These are phyloP conservation scores for Caenorhabditis auriculariae DNA, from an alignment of 2,888 invertebrate species.

Conservation along the genomic window DNA sequence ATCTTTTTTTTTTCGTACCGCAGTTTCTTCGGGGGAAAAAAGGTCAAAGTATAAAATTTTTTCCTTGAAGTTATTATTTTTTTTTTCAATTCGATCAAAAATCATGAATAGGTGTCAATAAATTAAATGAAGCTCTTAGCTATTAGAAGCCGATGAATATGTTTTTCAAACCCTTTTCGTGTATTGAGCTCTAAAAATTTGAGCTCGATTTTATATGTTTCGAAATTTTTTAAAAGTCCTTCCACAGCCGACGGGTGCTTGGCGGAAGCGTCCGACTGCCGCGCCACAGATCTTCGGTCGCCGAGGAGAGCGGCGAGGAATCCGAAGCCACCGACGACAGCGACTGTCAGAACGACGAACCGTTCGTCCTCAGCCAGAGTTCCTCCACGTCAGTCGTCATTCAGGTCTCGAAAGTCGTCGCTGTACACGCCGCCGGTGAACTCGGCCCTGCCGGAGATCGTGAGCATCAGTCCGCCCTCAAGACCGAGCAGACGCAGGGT, in stretches of 20 bases:
- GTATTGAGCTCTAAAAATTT: too few species aligned
- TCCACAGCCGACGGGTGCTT: constrained; percentile 10
- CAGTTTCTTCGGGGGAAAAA: not conserved
- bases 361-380: not conserved
- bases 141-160: too few species aligned
- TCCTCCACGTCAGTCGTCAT: not conserved
- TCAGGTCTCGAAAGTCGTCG: constrained; percentile 26
- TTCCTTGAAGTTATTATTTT: too few species aligned
- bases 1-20: not conserved
- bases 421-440: constrained; percentile 26
- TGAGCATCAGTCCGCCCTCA: too few species aligned
- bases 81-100: too few species aligned
- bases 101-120: too few species aligned
- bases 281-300: constrained; percentile 36
- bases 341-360: too few species aligned
- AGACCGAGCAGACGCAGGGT: constrained; percentile 1
- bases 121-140: too few species aligned
- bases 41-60: not conserved
- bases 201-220: too few species aligned
- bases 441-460: constrained; percentile 27
- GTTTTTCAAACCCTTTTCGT: too few species aligned
- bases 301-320: constrained; percentile 31
- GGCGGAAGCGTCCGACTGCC: constrained; percentile 25
- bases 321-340: constrained; percentile 10
- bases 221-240: too few species aligned